A percentile compares a stretch with the other conserved stretches of the same genome.
phyloP scores from a whole-genome alignment of 2,113 vertebrate genomes.

The Cephalopterus ornatus region DNA sequence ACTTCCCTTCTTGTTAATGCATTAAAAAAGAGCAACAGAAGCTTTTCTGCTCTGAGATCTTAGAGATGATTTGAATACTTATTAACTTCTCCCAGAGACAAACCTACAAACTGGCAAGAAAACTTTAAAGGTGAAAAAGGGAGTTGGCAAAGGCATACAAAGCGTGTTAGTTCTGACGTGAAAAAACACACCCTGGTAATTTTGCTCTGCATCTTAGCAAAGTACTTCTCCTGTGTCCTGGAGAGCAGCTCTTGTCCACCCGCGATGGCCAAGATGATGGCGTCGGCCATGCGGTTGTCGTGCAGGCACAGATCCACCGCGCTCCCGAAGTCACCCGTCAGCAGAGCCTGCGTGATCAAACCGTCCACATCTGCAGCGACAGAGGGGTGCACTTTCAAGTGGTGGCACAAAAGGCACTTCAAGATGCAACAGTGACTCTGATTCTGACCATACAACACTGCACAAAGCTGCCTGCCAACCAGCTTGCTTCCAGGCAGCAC shows the following conservation, averaged over 20 bases:
- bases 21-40: neutral
- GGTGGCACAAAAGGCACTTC: neutral
- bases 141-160: neutral
- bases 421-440: neutral
- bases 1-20: neutral
- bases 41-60: neutral
- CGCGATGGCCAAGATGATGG: slow-evolving; percentile 92
- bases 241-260: slow-evolving; percentile 89
- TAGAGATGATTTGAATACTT: neutral
- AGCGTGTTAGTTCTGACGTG: neutral
- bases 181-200: slow-evolving; percentile 86
- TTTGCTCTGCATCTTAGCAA: slow-evolving; percentile 87
- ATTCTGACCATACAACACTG: accelerated
- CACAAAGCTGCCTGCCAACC: neutral
- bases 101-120: neutral
- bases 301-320: slow-evolving; percentile 94
- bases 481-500: neutral
- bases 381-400: neutral
- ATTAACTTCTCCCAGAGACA: neutral
- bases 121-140: neutral
- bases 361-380: slow-evolving; percentile 86
- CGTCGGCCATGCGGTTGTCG: slow-evolving; percentile 94
- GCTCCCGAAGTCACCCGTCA: slow-evolving; percentile 90
- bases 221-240: slow-evolving; percentile 92
- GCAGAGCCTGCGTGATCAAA: slow-evolving; percentile 91